Percentiles rank a stretch among this genome's conserved stretches.
These are phyloP conservation scores for Acanthisitta chloris DNA, from an alignment of 2,113 vertebrate genomes.

Conservation along the genomic window DNA sequence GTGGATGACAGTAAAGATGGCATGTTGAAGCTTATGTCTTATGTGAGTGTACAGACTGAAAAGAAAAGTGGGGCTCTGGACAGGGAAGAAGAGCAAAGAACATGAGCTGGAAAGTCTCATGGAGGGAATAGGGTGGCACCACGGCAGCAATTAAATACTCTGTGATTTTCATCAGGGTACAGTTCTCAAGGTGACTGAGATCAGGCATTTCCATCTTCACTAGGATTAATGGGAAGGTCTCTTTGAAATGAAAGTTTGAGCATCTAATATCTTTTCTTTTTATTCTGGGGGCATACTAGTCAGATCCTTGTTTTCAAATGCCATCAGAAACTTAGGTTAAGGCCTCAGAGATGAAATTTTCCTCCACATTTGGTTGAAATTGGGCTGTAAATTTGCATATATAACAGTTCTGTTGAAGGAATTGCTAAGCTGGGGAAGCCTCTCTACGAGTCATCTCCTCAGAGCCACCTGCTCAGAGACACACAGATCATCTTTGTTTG, in stretches of 20 bases:
- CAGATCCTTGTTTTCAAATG: background rate
- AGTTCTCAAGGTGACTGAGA: background rate
- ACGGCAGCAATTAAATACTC: background rate
- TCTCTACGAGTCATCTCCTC: background rate
- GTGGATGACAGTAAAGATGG: background rate
- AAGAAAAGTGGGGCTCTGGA: background rate
- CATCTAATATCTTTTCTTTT: background rate
- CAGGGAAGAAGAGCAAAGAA: background rate
- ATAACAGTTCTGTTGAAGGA: background rate
- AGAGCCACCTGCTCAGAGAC: background rate
- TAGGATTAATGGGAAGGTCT: background rate
- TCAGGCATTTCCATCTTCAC: background rate
- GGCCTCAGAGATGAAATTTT: background rate
- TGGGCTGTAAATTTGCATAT: background rate
- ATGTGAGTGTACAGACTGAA: accelerated
- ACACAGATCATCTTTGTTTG: background rate
- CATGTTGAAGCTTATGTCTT: background rate
- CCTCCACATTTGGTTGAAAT: background rate
- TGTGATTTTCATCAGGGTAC: background rate
- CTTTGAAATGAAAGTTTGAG: background rate
- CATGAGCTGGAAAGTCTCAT: background rate
- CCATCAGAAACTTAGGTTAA: background rate
- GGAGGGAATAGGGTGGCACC: accelerated
- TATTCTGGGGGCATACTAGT: background rate
- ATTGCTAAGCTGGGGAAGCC: background rate